A percentile compares a stretch with the other conserved stretches of the same genome.
These are phyloP conservation scores for Ispidina lecontei DNA, from an alignment of 2,797 vertebrate genomes.

Conservation along the genomic window DNA sequence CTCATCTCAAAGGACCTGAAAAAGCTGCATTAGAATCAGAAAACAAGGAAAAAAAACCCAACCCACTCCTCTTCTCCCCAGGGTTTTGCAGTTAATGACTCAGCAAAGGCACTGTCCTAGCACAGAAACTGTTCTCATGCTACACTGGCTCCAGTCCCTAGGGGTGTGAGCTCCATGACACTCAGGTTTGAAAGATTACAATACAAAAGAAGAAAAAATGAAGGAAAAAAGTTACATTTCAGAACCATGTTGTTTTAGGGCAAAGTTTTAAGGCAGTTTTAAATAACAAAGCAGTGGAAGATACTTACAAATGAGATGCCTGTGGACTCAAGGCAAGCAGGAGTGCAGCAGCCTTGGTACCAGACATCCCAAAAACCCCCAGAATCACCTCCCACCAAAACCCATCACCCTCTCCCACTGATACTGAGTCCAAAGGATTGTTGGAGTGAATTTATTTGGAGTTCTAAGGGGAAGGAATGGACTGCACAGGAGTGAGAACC, in stretches of 20 bases:
- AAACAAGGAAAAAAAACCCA: neutral
- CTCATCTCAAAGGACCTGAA: neutral
- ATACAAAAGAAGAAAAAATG: neutral
- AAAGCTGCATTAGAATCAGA: neutral
- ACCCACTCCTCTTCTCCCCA: neutral
- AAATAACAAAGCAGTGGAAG: conserved; percentile 34
- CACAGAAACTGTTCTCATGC: neutral
- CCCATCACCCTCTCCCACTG: neutral
- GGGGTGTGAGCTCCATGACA: neutral
- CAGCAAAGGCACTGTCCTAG: neutral
- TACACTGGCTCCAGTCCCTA: neutral
- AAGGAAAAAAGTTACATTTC: neutral
- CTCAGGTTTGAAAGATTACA: neutral
- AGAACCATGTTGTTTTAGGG: neutral
- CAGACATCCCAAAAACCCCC: neutral
- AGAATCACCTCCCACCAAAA: neutral
- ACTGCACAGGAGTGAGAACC: conserved; percentile 16
- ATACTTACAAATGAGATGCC: neutral
- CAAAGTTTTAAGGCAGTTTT: conserved; percentile 24
- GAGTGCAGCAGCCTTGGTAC: neutral
- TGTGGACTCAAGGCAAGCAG: neutral
- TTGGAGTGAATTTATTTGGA: conserved; percentile 37
- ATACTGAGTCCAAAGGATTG: neutral
- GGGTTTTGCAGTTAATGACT: neutral
- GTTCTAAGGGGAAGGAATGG: conserved; percentile 1